Percentiles rank a stretch among this genome's conserved stretches.
Evolutionary conservation across 2,888 invertebrate genomes (phyloP).

Genomic region (Lacanobia wlatinum): DNA sequence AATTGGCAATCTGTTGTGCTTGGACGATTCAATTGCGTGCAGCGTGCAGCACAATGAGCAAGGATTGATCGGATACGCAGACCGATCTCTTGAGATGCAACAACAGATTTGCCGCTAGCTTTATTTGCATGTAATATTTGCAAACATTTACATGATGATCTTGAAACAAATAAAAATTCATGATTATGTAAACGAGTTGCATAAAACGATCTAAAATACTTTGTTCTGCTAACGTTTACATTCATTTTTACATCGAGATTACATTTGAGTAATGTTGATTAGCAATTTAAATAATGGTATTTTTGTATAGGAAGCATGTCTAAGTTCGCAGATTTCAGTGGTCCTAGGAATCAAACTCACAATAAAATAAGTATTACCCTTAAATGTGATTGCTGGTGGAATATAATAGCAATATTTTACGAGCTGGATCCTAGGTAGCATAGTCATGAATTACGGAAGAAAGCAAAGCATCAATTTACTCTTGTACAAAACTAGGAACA

Average conservation of each 20-base stretch:
- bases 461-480: slow-evolving; percentile 65
- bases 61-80: slow-evolving; percentile 78
- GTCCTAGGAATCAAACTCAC: background rate
- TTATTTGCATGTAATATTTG: slow-evolving; percentile 72
- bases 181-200: slow-evolving; percentile 58
- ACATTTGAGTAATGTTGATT: slow-evolving; percentile 26
- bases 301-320: background rate
- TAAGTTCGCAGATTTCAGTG: background rate
- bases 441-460: slow-evolving; percentile 63
- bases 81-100: slow-evolving; percentile 71
- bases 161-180: slow-evolving; percentile 43
- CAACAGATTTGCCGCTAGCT: slow-evolving; percentile 80
- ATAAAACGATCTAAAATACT: slow-evolving; percentile 34
- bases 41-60: slow-evolving; percentile 72
- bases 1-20: slow-evolving; percentile 82
- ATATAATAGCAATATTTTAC: background rate
- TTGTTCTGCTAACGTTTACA: slow-evolving; percentile 30
- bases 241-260: slow-evolving; percentile 17
- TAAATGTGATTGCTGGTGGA: background rate
- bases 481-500: slow-evolving; percentile 61
- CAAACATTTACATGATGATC: slow-evolving; percentile 56
- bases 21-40: slow-evolving; percentile 78
- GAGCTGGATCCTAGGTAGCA: background rate
- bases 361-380: background rate
- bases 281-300: background rate